These are phyloP conservation scores for Verasper variegatus DNA, from an alignment of 2,113 vertebrate genomes.

Conservation along the genomic window DNA sequence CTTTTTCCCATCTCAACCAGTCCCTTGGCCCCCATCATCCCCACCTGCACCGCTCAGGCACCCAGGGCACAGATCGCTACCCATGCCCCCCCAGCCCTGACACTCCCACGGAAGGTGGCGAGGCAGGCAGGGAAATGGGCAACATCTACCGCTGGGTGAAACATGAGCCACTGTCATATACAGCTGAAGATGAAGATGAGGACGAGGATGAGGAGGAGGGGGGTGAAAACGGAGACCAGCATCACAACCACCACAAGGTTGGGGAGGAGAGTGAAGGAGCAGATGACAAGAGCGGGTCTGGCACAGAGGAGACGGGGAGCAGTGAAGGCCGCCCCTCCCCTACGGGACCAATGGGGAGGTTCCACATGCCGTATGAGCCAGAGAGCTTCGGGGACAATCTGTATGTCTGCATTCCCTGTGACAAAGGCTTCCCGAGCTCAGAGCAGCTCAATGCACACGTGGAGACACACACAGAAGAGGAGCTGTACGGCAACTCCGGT, in stretches of 20 bases:
- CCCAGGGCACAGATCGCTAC: slow-evolving; percentile 78
- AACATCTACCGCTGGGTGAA: slow-evolving; percentile 96
- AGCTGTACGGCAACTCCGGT: slow-evolving; percentile 86
- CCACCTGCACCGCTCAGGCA: slow-evolving; percentile 76
- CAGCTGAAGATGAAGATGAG: slow-evolving; percentile 88
- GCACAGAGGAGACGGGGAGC: slow-evolving; percentile 95
- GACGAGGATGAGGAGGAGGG: slow-evolving; percentile 89
- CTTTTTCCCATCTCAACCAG: slow-evolving; percentile 80
- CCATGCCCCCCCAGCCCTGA: slow-evolving; percentile 82
- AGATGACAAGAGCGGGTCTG: slow-evolving; percentile 91
- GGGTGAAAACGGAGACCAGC: slow-evolving; percentile 83
- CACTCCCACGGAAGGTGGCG: slow-evolving; percentile 84
- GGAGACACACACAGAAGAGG: slow-evolving; percentile 97
- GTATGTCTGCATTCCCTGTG: slow-evolving; percentile 98
- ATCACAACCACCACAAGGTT: slow-evolving; percentile 79
- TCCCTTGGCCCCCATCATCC: slow-evolving; percentile 79
- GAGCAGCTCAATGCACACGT: slow-evolving; percentile 99
- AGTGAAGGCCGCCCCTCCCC: slow-evolving; percentile 93
- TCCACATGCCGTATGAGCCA: slow-evolving; percentile 93
- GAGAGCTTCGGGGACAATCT: slow-evolving; percentile 98
- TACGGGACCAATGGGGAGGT: slow-evolving; percentile 87
- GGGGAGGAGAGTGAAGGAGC: slow-evolving; percentile 83
- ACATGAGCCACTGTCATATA: slow-evolving; percentile 88
- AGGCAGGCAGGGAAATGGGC: slow-evolving; percentile 72
- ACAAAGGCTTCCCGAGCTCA: slow-evolving; percentile 98